A percentile compares a stretch with the other conserved stretches of the same genome.
Evolutionary conservation across 1,140 invertebrate genomes (phyloP).

Genomic region (Cataglyphis hispanica): DNA sequence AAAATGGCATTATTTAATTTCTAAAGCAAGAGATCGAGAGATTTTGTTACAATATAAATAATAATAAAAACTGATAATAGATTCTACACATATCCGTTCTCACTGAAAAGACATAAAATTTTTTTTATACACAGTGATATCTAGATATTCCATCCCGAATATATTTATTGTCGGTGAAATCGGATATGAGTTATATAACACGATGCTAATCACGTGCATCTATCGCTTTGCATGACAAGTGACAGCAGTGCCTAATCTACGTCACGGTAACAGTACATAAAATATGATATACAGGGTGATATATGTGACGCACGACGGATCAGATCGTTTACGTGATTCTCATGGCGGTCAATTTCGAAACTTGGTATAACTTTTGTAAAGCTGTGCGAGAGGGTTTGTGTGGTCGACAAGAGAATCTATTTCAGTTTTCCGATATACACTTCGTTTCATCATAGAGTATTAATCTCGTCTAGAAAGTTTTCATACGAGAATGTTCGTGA

Average conservation of each 20-base stretch:
- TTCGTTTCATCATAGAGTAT: background rate
- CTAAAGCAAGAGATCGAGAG: constrained; percentile 10
- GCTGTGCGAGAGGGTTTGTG: background rate
- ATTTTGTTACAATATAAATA: constrained; percentile 20
- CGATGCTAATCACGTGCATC: constrained; percentile 64
- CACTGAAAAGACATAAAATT: background rate
- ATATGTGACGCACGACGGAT: constrained; percentile 17
- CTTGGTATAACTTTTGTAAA: constrained; percentile 35
- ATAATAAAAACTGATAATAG: constrained; percentile 33
- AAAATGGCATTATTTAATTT: constrained; percentile 13
- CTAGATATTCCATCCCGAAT: background rate
- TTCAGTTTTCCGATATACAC: constrained; percentile 19
- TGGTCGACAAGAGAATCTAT: background rate
- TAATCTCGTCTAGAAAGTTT: constrained; percentile 24
- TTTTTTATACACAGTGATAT: background rate
- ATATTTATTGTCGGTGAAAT: constrained; percentile 37
- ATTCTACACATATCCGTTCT: constrained; percentile 40
- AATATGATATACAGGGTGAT: constrained; percentile 63
- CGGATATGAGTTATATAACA: constrained; percentile 52
- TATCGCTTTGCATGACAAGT: constrained; percentile 56
- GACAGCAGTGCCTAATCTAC: constrained; percentile 58
- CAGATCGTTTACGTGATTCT: constrained; percentile 23
- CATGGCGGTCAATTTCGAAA: constrained; percentile 24
- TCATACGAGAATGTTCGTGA: constrained; percentile 29
- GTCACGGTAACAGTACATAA: constrained; percentile 50